Base-by-base conservation (phyloP, 1,140 invertebrate species). In the Druon quercuslanigerum region DNA sequence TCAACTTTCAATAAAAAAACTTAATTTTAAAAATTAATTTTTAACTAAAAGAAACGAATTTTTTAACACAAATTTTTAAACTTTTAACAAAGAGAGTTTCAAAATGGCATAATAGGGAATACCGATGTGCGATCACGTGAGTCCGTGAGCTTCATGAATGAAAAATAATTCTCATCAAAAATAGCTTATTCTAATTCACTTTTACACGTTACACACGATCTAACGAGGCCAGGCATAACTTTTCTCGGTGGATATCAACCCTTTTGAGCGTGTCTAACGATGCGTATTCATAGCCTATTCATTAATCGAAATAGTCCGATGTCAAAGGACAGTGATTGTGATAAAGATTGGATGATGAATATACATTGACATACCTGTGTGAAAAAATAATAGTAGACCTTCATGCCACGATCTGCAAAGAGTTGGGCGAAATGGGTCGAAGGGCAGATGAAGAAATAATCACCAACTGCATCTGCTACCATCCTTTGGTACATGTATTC, bases 391-490 rank as follows among this genome's bases (percentile, higher is more conserved):
- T 97, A 98, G 89, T 97, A 98, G 54, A 97, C 96, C 78, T 95
- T 94, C 87, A 95, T 94, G 25, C 96, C 96, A 66, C 95, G 93
- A 54, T 95, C 95, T 4, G 97, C 95, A 79, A 97, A 95, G 12
- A 95, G 92, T 90, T 97, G 94, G 8, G 97, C 97, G 85, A 98
- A 97, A 79, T 96, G 94, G 85, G 98, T 97, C 19, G 97, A 96
- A 11, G 96, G 96, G 90, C 98, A 99, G 16, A 98, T 96, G 90
- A 99, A 98, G 92, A 97, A 97, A 86, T 97, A 97, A 92, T 99
- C 97, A 3, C 96, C 97, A 0, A 98, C 96, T 1, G 97, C 95
- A 81, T 97, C 96, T 17, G 96, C 96, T 46, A 98, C 94, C 92
- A 96, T 95, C 87, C 96, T 95, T 85, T 97, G 95, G 85, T 98